These are phyloP conservation scores for Meteorus cinctellus DNA, from an alignment of 2,888 invertebrate species.

Conservation along the genomic window DNA sequence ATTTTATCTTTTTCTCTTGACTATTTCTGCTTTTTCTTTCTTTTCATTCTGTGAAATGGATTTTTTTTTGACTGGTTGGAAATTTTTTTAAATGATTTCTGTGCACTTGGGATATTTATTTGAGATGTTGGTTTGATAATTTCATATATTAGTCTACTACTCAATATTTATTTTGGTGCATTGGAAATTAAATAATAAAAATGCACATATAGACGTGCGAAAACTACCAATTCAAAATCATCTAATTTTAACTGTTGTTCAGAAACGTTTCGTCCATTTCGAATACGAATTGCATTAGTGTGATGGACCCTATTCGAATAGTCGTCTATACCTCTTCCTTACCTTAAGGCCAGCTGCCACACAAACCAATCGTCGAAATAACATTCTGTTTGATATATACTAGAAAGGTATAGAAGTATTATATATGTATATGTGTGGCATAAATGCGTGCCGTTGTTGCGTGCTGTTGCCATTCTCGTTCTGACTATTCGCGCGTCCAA, in stretches of 20 bases:
- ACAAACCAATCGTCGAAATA: slow-evolving; percentile 6
- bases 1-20: neutral
- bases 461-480: slow-evolving; percentile 4
- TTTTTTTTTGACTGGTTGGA: neutral
- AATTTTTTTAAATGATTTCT: neutral
- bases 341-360: slow-evolving; percentile 6
- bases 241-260: slow-evolving; percentile 15
- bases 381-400: neutral
- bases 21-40: neutral
- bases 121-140: neutral
- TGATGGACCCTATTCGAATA: neutral
- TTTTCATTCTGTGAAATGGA: neutral
- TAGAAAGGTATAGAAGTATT: neutral
- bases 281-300: slow-evolving; percentile 24
- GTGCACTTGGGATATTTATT: neutral
- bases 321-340: slow-evolving; percentile 5
- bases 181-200: slow-evolving; percentile 24
- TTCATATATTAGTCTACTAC: neutral
- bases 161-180: slow-evolving; percentile 18
- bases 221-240: slow-evolving; percentile 44
- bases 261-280: neutral
- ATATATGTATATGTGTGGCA: neutral
- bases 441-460: slow-evolving; percentile 2
- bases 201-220: slow-evolving; percentile 36
- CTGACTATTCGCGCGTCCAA: slow-evolving; percentile 6